Evolutionary conservation across 1,140 invertebrate species (phyloP).

Genomic region (Apis florea): DNA sequence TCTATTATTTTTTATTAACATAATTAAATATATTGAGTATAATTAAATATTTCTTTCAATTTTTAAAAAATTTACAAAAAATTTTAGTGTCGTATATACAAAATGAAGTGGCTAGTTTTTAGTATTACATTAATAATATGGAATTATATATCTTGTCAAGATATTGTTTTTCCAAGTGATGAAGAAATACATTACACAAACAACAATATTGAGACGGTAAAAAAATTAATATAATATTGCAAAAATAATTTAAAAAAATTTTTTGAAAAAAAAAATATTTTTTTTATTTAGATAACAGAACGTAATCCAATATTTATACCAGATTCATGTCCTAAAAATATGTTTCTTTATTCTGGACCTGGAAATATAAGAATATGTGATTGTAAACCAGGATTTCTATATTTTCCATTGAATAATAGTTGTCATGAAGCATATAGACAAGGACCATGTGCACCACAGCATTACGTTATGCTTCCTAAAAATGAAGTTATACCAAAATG

Average conservation of each 20-base stretch:
- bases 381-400: conserved; percentile 83
- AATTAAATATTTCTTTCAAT: background rate
- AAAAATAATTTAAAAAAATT: background rate
- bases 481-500: conserved; percentile 82
- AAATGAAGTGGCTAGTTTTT: conserved; percentile 55
- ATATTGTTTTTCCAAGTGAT: conserved; percentile 65
- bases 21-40: background rate
- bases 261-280: background rate
- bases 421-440: conserved; percentile 83
- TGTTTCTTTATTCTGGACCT: conserved; percentile 84
- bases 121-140: conserved; percentile 38
- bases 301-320: conserved; percentile 81
- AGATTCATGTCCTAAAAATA: conserved; percentile 82
- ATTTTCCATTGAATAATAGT: conserved; percentile 81
- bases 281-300: conserved; percentile 57
- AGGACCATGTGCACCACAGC: conserved; percentile 82
- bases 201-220: conserved; percentile 56
- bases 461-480: conserved; percentile 82
- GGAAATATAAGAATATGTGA: conserved; percentile 83
- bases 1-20: background rate
- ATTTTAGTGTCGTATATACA: background rate
- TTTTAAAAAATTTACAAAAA: background rate
- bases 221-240: background rate
- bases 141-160: conserved; percentile 55
- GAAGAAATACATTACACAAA: conserved; percentile 56